A percentile compares a stretch with the other conserved stretches of the same genome.
Evolutionary conservation across 2,113 vertebrate species (phyloP).

Genomic region (Megaceryle maxima): DNA sequence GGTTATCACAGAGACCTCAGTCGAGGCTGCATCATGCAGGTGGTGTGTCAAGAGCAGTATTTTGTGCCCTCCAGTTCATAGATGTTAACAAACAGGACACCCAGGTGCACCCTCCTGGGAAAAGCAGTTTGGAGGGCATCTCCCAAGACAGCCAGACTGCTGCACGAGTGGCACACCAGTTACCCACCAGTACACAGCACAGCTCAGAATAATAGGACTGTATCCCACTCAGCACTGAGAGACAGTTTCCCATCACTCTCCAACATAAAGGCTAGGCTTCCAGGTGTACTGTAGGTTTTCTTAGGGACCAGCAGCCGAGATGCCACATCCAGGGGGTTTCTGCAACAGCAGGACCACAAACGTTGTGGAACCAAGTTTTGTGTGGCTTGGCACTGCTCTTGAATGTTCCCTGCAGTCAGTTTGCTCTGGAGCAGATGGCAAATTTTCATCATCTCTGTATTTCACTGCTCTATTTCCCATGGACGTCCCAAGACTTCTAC

Average conservation of each 20-base stretch:
- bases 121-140: neutral
- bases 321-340: neutral
- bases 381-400: neutral
- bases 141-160: neutral
- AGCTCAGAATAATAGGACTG: neutral
- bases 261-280: neutral
- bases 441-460: neutral
- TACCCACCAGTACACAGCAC: neutral
- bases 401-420: neutral
- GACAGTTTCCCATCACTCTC: neutral
- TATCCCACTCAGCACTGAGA: neutral
- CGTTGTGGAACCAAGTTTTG: neutral
- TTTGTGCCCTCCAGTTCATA: neutral
- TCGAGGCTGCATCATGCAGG: neutral
- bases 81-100: neutral
- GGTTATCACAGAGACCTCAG: neutral
- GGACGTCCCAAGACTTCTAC: neutral
- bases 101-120: neutral
- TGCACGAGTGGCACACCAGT: neutral
- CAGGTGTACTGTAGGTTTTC: neutral
- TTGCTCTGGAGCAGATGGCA: conserved; percentile 19
- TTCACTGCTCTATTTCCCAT: neutral
- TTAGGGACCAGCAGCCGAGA: neutral
- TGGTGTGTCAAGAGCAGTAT: neutral
- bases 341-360: neutral